Percentiles rank a stretch among this genome's conserved stretches.
phyloP scores from a whole-genome alignment of 2,888 invertebrate genomes.

The Eilema griseolum region DNA sequence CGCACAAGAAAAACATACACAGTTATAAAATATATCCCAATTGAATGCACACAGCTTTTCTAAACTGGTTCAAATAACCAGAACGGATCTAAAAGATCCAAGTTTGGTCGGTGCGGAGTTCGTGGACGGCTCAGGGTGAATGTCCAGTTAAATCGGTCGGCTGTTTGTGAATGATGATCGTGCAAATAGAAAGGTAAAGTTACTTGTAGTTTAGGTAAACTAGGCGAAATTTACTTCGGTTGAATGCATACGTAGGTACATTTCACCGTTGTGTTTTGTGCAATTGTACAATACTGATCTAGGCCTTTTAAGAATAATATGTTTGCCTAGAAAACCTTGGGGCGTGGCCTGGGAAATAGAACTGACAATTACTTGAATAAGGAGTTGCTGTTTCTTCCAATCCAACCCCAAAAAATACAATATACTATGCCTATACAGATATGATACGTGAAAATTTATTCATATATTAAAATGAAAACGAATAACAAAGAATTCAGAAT shows the following conservation, averaged over 20 bases:
- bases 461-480: too few relatives aligned
- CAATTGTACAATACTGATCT: neutral
- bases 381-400: too few relatives aligned
- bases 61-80: neutral
- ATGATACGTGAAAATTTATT: too few relatives aligned
- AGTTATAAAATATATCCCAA: slow-evolving; percentile 21
- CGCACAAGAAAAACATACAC: slow-evolving; percentile 30
- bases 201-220: slow-evolving; percentile 11
- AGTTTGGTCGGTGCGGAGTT: neutral
- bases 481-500: too few relatives aligned
- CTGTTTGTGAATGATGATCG: slow-evolving; percentile 29
- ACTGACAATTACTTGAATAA: too few relatives aligned
- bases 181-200: slow-evolving; percentile 22
- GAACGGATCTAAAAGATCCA: neutral
- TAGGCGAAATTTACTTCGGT: slow-evolving; percentile 6
- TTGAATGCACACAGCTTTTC: slow-evolving; percentile 1
- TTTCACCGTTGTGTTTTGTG: slow-evolving; percentile 10
- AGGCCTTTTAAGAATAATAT: neutral
- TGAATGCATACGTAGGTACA: neutral
- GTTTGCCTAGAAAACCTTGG: neutral
- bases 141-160: slow-evolving; percentile 43
- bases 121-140: slow-evolving; percentile 35
- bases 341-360: too few relatives aligned
- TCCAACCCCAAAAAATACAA: too few relatives aligned
- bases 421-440: too few relatives aligned